phyloP scores from a whole-genome alignment of 2,797 vertebrate genomes.

The Microtus californicus region DNA sequence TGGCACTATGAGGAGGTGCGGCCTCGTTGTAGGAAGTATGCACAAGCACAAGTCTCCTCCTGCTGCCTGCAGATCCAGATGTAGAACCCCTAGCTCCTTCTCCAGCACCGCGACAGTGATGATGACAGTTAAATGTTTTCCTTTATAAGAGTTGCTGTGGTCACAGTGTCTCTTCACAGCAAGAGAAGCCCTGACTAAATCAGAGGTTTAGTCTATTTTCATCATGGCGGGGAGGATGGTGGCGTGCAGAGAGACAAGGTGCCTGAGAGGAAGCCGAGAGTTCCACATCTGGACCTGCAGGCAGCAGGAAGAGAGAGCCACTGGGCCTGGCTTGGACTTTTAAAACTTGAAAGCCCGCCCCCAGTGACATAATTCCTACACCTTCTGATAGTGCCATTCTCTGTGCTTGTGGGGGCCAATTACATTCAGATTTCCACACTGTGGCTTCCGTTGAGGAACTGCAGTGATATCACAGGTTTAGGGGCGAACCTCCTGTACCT shows the following conservation, averaged over 20 bases:
- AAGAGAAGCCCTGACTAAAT: not conserved
- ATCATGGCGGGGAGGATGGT: not conserved
- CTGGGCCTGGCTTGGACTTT: not conserved
- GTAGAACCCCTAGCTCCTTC: not conserved
- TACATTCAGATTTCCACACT: not conserved
- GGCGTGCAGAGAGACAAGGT: not conserved
- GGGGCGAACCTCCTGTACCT: not conserved
- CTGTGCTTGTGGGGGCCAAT: not conserved
- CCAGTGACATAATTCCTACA: not conserved
- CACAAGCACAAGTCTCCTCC: not conserved
- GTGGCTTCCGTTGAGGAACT: not conserved
- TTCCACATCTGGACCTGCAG: not conserved
- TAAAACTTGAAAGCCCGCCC: not conserved
- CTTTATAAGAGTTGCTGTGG: not conserved
- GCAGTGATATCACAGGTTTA: accelerated
- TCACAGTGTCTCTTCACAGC: not conserved
- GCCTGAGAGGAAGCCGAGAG: not conserved
- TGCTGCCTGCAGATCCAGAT: not conserved
- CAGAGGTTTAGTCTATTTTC: not conserved
- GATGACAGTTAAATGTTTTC: not conserved
- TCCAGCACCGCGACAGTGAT: not conserved
- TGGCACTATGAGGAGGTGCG: not conserved
- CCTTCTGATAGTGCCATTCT: not conserved
- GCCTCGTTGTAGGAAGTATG: not conserved
- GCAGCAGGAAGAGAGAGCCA: not conserved